Conservation (phyloP, 1,140 invertebrate species). For the Saccostrea glomerata region DNA sequence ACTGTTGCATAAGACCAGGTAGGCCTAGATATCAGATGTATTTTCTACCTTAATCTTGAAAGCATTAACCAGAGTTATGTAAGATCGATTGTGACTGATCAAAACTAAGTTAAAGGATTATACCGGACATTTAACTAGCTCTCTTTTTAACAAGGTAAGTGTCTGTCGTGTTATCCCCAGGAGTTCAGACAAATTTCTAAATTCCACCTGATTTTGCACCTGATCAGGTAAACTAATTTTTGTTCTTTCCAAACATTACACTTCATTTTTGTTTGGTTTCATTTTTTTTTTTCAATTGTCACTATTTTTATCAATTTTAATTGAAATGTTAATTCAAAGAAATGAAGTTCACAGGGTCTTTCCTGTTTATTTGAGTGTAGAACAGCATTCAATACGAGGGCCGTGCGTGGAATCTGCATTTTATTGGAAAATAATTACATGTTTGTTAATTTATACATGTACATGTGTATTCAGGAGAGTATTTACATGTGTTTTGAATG, state of each 20-base stretch:
- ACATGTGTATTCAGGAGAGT: no score
- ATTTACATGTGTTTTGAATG: no score
- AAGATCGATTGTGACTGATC: conserved; percentile 24
- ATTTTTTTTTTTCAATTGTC: not conserved
- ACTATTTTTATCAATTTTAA: no score
- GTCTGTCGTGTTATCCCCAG: not conserved
- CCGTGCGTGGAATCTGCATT: no score
- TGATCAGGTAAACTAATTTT: not conserved
- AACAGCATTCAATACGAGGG: no score
- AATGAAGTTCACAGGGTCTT: no score
- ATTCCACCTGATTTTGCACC: not conserved
- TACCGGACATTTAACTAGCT: not conserved
- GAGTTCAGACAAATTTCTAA: not conserved
- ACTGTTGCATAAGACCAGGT: not conserved
- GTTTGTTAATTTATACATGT: no score
- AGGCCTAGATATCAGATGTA: not conserved
- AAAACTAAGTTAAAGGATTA: not conserved
- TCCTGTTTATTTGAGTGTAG: no score
- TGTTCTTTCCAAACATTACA: not conserved
- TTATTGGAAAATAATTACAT: no score
- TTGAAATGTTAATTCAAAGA: no score
- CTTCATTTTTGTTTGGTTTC: not conserved
- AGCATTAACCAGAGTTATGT: conserved; percentile 5
- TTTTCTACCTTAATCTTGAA: not conserved
- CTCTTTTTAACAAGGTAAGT: not conserved